Conservation (phyloP, 2,888 invertebrate species). For the Scrobipalpa costella region DNA sequence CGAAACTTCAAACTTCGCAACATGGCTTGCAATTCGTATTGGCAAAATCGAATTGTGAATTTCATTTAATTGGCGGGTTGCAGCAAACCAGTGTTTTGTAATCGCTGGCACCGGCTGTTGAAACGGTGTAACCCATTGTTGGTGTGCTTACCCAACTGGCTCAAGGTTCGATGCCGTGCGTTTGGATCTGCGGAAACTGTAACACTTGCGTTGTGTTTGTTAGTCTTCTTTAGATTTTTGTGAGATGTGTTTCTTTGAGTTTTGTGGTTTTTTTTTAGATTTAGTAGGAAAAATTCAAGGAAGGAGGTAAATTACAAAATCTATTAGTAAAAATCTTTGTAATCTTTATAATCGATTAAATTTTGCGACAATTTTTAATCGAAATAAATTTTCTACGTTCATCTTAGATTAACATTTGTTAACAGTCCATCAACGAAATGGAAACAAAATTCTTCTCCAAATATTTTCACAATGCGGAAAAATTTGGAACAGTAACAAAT, state of each 20-base stretch:
- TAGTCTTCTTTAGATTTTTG: background rate
- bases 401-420: too few relatives aligned
- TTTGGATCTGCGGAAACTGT: conserved; percentile 75
- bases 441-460: too few relatives aligned
- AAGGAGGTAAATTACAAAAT: too few relatives aligned
- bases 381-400: too few relatives aligned
- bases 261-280: too few relatives aligned
- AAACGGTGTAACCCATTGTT: conserved; percentile 72
- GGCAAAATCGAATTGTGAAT: conserved; percentile 34
- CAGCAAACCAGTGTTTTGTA: conserved; percentile 54
- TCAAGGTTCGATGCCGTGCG: conserved; percentile 75
- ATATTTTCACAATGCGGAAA: background rate
- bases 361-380: too few relatives aligned
- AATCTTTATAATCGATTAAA: too few relatives aligned
- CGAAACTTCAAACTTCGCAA: conserved; percentile 34
- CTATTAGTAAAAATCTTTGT: too few relatives aligned
- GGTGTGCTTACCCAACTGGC: conserved; percentile 76
- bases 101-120: conserved; percentile 68
- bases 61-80: conserved; percentile 58
- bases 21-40: conserved; percentile 26
- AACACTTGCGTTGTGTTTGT: background rate
- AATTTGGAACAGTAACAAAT: conserved; percentile 6
- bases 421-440: too few relatives aligned
- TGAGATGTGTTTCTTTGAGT: background rate
- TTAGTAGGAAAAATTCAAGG: too few relatives aligned